Evolutionary conservation across 2,113 vertebrate species (phyloP).

Genomic region (Illadopsis cleaveri): DNA sequence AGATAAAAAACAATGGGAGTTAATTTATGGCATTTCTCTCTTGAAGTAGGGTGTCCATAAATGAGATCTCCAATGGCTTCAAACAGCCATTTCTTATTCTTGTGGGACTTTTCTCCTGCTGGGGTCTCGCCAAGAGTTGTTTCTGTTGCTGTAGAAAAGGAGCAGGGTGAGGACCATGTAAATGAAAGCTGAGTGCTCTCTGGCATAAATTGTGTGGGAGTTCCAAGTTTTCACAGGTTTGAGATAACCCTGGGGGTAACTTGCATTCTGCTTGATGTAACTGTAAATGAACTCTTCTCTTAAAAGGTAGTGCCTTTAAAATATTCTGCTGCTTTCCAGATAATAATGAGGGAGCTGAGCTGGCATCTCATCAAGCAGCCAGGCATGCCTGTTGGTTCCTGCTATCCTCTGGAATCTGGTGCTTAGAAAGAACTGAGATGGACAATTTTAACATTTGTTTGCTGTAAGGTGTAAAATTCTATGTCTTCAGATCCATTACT

Average conservation of each 20-base stretch:
- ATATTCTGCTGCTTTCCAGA: neutral
- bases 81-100: constrained; percentile 16
- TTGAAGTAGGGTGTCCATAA: neutral
- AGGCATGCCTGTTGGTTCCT: neutral
- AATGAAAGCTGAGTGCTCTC: neutral
- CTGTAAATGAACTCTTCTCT: neutral
- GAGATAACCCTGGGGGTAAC: neutral
- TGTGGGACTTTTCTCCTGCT: neutral
- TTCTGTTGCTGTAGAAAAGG: neutral
- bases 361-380: neutral
- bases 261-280: neutral
- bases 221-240: neutral
- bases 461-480: neutral
- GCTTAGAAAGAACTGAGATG: neutral
- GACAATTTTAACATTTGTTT: neutral
- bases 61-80: neutral
- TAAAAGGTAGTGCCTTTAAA: neutral
- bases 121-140: neutral
- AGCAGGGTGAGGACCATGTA: neutral
- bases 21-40: constrained; percentile 17
- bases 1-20: constrained; percentile 31
- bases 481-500: neutral
- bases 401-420: neutral
- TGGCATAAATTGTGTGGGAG: neutral
- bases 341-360: neutral